Evolutionary conservation across 2,113 vertebrate genomes (phyloP).

Genomic region (Actenoides lindsayi): DNA sequence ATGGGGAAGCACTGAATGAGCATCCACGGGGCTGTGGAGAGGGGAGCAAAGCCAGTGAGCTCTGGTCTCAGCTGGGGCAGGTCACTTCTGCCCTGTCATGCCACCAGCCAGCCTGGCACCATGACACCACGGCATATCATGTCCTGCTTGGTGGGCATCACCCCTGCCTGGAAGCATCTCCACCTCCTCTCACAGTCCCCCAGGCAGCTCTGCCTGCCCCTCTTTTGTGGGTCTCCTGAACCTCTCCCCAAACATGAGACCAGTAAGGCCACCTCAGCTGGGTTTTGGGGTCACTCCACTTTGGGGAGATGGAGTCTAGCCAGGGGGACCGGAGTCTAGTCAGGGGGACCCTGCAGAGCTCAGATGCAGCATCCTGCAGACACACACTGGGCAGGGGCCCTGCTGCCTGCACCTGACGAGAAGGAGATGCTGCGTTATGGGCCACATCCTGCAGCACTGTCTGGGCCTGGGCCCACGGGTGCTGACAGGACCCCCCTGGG

Average conservation of each 20-base stretch:
- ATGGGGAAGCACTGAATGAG: neutral
- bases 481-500: neutral
- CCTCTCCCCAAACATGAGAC: neutral
- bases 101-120: neutral
- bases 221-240: neutral
- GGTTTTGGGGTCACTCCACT: fast-evolving
- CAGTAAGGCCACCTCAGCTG: neutral
- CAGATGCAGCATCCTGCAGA: neutral
- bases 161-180: neutral
- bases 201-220: neutral
- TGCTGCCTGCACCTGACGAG: neutral
- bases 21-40: neutral
- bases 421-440: neutral
- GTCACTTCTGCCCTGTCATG: neutral
- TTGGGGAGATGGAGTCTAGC: neutral
- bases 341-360: neutral
- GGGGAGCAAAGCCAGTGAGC: fast-evolving
- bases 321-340: neutral
- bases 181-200: neutral
- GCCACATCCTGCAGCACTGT: neutral
- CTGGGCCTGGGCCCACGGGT: neutral
- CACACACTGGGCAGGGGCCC: neutral
- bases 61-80: neutral
- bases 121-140: neutral
- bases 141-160: fast-evolving